Conservation (phyloP, 1,140 invertebrate genomes). For the Conus ventricosus region DNA sequence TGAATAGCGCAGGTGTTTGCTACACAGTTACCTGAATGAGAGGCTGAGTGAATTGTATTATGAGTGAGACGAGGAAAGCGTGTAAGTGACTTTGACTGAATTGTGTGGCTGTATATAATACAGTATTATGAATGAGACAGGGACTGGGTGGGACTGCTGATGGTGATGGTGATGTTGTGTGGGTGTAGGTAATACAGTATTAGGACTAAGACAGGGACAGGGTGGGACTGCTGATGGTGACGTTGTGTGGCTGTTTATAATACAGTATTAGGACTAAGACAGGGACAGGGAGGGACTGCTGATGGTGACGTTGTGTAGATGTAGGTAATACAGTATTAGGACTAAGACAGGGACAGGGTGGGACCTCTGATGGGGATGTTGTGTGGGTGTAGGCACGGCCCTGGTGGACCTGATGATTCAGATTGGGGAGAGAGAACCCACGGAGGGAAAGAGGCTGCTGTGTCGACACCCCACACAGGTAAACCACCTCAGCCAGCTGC, state of each 20-base stretch:
- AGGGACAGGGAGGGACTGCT: background rate
- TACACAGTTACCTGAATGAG: no score
- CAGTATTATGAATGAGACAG: no score
- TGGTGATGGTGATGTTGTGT: no score
- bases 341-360: background rate
- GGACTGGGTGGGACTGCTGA: no score
- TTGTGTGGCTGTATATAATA: no score
- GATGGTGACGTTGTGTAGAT: no score
- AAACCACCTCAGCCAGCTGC: background rate
- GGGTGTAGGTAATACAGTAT: background rate
- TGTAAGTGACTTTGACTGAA: no score
- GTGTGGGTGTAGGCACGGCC: constrained; percentile 81
- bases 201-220: background rate
- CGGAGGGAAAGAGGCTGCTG: constrained; percentile 87
- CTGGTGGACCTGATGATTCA: constrained; percentile 93
- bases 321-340: background rate
- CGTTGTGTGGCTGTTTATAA: background rate
- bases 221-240: no score
- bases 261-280: background rate
- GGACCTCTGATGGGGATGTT: background rate
- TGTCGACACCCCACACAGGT: constrained; percentile 95
- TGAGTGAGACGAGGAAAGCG: no score
- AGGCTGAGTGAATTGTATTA: no score
- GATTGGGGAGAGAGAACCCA: constrained; percentile 86
- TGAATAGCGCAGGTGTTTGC: no score